Percentiles rank a stretch among this genome's conserved stretches.
Conservation (phyloP, 2,888 invertebrate genomes). For the Caenorhabditis sp. region DNA sequence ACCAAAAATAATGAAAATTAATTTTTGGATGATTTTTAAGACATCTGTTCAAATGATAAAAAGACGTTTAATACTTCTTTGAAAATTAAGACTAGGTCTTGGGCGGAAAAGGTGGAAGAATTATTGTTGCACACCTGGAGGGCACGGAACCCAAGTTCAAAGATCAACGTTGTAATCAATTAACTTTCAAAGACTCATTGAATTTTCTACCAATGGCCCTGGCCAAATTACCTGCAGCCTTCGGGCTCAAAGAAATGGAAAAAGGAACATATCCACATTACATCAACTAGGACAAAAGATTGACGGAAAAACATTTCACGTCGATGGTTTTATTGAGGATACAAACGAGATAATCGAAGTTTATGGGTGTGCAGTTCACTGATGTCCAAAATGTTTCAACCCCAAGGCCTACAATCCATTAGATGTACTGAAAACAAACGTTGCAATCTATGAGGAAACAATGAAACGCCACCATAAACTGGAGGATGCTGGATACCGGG, state of each 20-base stretch:
- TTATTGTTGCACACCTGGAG: no score
- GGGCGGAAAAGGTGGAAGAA: no score
- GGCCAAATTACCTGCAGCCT: background rate
- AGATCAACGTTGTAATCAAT: no score
- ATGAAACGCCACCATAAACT: background rate
- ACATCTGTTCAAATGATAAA: no score
- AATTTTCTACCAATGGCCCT: background rate
- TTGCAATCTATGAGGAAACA: background rate
- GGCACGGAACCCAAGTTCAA: no score
- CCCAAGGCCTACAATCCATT: background rate
- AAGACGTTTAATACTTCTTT: no score
- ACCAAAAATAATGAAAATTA: no score
- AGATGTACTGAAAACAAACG: background rate
- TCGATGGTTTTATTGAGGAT: background rate
- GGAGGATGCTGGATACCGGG: background rate
- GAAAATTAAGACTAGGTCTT: no score
- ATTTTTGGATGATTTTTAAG: no score
- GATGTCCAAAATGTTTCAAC: background rate
- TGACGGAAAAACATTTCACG: background rate
- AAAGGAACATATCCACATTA: background rate
- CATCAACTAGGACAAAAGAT: background rate
- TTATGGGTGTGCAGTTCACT: background rate
- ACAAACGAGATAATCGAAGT: background rate
- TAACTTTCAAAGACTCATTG: background rate
- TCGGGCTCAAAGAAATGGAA: background rate